Evolutionary conservation across 2,113 vertebrate species (phyloP).

Genomic region (Periophthalmodon schlosseri): DNA sequence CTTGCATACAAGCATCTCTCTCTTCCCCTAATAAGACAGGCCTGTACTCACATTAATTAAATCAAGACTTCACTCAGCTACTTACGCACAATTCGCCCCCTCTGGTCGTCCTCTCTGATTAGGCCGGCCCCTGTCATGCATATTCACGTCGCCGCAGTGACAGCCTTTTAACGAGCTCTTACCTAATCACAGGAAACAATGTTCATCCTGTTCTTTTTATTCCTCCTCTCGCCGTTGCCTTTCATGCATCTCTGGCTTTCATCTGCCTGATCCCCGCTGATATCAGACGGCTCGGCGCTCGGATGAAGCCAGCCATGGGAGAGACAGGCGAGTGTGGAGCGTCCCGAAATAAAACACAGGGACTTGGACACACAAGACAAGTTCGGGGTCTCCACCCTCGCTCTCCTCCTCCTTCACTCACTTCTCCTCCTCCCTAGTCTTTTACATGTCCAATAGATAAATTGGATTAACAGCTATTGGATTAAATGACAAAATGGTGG

Average conservation of each 20-base stretch:
- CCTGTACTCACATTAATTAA: conserved; percentile 96
- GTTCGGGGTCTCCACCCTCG: conserved; percentile 82
- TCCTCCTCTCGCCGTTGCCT: conserved; percentile 64
- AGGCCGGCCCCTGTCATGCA: conserved; percentile 89
- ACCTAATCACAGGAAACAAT: conserved; percentile 97
- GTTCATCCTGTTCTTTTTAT: conserved; percentile 93
- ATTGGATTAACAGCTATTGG: conserved; percentile 99
- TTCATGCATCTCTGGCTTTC: conserved; percentile 77
- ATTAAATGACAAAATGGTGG: conserved; percentile 95
- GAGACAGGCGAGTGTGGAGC: conserved; percentile 72
- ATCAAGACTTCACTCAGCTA: conserved; percentile 91
- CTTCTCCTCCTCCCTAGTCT: conserved; percentile 30
- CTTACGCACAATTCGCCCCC: conserved; percentile 81
- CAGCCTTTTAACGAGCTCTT: conserved; percentile 98
- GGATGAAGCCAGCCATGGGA: conserved; percentile 83
- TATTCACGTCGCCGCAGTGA: conserved; percentile 93
- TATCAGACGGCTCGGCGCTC: conserved; percentile 73
- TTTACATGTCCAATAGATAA: conserved; percentile 96
- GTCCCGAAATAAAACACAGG: conserved; percentile 93
- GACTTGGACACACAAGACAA: conserved; percentile 83
- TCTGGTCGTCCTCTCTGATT: conserved; percentile 92
- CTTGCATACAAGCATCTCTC: conserved; percentile 42
- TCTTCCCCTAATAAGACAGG: conserved; percentile 90
- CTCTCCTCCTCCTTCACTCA: conserved; percentile 10
- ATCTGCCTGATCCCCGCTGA: conserved; percentile 83